Percentiles rank a stretch among this genome's conserved stretches.
Evolutionary conservation across 2,888 invertebrate species (phyloP).

Genomic region (Hydropsyche betteni): DNA sequence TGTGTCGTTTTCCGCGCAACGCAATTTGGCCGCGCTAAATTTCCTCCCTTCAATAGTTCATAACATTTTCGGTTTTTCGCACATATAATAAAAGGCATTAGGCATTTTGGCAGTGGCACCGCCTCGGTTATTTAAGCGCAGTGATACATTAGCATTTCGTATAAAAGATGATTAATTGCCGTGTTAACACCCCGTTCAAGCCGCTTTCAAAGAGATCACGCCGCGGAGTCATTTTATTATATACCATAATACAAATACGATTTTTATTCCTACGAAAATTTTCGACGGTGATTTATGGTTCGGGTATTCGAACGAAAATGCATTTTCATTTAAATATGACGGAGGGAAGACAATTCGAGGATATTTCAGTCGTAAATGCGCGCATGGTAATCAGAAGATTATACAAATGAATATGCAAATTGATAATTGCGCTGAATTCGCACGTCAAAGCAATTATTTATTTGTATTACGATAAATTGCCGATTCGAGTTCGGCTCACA

Average conservation of each 20-base stretch:
- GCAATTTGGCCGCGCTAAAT: neutral
- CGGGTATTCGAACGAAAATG: no score
- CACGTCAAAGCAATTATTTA: slow-evolving; percentile 29
- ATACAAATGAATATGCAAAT: slow-evolving; percentile 23
- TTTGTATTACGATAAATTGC: slow-evolving; percentile 23
- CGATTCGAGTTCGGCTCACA: slow-evolving; percentile 15
- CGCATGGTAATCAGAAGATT: neutral
- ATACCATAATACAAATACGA: neutral
- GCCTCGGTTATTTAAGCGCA: slow-evolving; percentile 19
- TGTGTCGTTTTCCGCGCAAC: neutral
- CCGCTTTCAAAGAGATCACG: slow-evolving; percentile 32
- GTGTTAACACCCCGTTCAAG: slow-evolving; percentile 38
- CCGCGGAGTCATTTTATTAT: slow-evolving; percentile 29
- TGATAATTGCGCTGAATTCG: slow-evolving; percentile 17
- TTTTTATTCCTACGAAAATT: no score
- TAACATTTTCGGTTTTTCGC: slow-evolving; percentile 10
- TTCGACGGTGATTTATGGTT: no score
- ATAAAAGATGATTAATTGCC: slow-evolving; percentile 40
- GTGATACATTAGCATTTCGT: slow-evolving; percentile 39
- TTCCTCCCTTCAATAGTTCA: neutral
- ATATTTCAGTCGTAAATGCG: no score
- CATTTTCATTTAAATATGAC: no score
- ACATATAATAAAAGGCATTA: slow-evolving; percentile 12
- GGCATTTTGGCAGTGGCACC: slow-evolving; percentile 24
- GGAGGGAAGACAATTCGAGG: no score